These are phyloP conservation scores for Columba janthina DNA, from an alignment of 2,113 vertebrate species.

Conservation along the genomic window DNA sequence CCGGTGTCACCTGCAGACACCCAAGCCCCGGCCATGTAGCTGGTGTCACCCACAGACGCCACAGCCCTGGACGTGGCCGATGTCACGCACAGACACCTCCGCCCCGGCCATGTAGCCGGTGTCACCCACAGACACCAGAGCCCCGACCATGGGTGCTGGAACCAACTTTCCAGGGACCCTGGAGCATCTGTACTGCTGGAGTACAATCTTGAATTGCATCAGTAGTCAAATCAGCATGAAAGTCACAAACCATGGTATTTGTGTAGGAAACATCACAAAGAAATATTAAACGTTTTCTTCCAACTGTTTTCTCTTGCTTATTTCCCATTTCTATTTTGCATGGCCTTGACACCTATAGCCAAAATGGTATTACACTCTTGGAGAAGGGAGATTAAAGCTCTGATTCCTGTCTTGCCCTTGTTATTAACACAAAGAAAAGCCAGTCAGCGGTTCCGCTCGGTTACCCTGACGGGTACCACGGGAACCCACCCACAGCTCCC, in stretches of 20 bases:
- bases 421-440: not conserved
- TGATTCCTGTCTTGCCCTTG: not conserved
- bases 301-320: not conserved
- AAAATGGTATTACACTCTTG: not conserved
- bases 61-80: no score
- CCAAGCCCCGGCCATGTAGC: no score
- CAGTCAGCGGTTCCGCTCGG: not conserved
- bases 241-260: not conserved
- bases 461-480: rapidly evolving
- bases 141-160: no score
- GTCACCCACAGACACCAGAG: no score
- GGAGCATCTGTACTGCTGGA: no score
- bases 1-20: no score
- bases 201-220: not conserved
- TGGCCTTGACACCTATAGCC: rapidly evolving
- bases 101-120: no score
- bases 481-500: rapidly evolving
- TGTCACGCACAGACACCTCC: no score
- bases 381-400: rapidly evolving
- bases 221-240: not conserved
- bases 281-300: not conserved
- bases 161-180: no score
- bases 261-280: not conserved
- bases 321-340: rapidly evolving
- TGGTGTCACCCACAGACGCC: not conserved